Evolutionary conservation across 2,888 invertebrate species (phyloP), one percentile per base, ranked within the genome.

Genomic region (Lasioglossum lativentre): DNA sequence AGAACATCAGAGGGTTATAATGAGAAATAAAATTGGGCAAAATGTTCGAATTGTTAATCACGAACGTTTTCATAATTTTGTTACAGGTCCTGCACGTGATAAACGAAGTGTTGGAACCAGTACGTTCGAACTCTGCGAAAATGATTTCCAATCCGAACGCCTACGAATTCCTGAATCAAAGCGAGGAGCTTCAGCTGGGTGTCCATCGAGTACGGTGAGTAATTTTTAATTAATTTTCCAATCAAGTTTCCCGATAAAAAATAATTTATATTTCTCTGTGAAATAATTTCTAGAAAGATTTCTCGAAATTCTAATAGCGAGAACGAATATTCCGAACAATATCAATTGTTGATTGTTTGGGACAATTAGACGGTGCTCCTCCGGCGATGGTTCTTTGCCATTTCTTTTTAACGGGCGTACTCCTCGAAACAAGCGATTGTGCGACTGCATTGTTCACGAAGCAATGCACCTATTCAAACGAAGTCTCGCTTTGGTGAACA

Each of bases 81-180:
- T 95, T 95, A 30, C 95, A 98, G 98, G 97, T 98, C 27, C 96
- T 98, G 90, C 98, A 98, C 95, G 97, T 98, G 92, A 98, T 98
- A 94, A 98, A 98, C 93, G 97, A 98, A 95, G 98, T 98, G 45
- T 95, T 98, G 85, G 97, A 97, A 91, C 98, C 98, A 0, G 96
- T 98, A 8, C 93, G 95, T 72, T 93, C 95, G n/a, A 91, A 91
- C 45, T 89, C 90, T 59, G 96, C 96, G 90, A 96, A 97, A 0
- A 96, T 96, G 80, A 96, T 98, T 75, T 97, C 97, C 95, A 98
- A 98, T 94, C 98, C 98, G 0, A 97, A 97, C 92, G 98, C 98
- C 2, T 97, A 96, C 93, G 97, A 97, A 93, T 98, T 98, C 93
- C 95, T 98, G 86, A 97, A 97, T 93, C 96, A 97, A 92, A 97